Evolutionary conservation across 2,113 vertebrate species (phyloP), one percentile per base, ranked within the genome.

Genomic region (Corythornis vintsioides): DNA sequence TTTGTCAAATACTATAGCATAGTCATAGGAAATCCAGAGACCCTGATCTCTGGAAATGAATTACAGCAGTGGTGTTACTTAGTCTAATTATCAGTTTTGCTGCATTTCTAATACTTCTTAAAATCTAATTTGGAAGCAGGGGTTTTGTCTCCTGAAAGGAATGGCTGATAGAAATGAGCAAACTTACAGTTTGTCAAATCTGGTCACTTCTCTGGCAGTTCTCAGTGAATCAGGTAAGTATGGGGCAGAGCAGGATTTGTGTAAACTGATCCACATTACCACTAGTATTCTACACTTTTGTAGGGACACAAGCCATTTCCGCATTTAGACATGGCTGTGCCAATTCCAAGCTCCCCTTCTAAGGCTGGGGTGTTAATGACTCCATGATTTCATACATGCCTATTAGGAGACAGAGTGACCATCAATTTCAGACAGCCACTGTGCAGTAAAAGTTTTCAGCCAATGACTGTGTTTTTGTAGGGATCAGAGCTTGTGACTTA

Each of bases 71-170:
- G 81, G 87, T 94, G 66, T 65, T 86, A 90, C 89, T 93, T 92
- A 75, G 73, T 43, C 28, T 95, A 94, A 96, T 96, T 95, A 95
- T 81, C 86, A 91, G 71, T 83, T 93, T 93, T 92, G 31, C 63
- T 84, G 83, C 56, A 91, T 88, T 88, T 79, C 69, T 96, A 94
- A 95, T 90, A 92, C 83, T 80, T 93, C 78, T 96, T 83, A 93
- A 95, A 88, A 76, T 91, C 55, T 95, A 95, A 93, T 96, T 96
- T 92, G 82, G 82, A 94, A 92, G 84, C 2, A 1, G 6, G 63
- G 79, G 21, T 67, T 89, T 93, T 83, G 43, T 85, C 56, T 85
- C 79, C 89, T 90, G 65, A 38, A 80, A 84, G 82, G 74, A 94
- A 83, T 17, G 24, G 50, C 7, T 85, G 15, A 78, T 22, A 87